phyloP scores from a whole-genome alignment of 2,113 vertebrate species.

The rabbit (Oryctolagus cuniculus) region DNA sequence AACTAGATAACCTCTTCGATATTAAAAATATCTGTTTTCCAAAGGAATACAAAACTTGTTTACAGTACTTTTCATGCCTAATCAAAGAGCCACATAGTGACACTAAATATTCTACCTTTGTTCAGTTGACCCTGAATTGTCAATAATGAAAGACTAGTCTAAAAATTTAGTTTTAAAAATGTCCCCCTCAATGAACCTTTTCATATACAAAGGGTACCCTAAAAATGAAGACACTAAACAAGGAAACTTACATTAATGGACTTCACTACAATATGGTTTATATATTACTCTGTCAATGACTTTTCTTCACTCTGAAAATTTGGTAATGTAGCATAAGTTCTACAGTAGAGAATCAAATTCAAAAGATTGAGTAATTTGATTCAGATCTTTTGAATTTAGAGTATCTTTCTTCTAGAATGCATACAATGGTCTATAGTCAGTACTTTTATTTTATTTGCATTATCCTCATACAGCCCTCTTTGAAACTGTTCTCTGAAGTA shows the following conservation, averaged over 20 bases:
- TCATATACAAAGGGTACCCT: neutral
- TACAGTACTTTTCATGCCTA: slow-evolving; percentile 17
- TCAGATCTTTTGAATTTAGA: slow-evolving; percentile 45
- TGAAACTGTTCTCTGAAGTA: slow-evolving; percentile 31
- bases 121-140: neutral
- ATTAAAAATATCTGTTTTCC: neutral
- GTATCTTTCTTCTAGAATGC: neutral
- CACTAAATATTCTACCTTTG: slow-evolving; percentile 20
- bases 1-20: slow-evolving; percentile 5
- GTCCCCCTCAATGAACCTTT: neutral
- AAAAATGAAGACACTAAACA: slow-evolving; percentile 46
- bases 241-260: neutral
- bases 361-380: slow-evolving; percentile 48
- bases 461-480: neutral
- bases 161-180: slow-evolving; percentile 32
- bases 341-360: slow-evolving; percentile 35
- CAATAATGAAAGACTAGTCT: neutral
- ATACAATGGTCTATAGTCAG: slow-evolving; percentile 38
- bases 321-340: neutral
- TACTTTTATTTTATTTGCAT: slow-evolving; percentile 48
- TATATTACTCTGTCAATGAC: neutral
- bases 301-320: slow-evolving; percentile 18
- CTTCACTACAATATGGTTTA: neutral
- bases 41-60: slow-evolving; percentile 43
- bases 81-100: slow-evolving; percentile 10